Conservation (phyloP, 2,888 invertebrate species). For the Morpho helenor region DNA sequence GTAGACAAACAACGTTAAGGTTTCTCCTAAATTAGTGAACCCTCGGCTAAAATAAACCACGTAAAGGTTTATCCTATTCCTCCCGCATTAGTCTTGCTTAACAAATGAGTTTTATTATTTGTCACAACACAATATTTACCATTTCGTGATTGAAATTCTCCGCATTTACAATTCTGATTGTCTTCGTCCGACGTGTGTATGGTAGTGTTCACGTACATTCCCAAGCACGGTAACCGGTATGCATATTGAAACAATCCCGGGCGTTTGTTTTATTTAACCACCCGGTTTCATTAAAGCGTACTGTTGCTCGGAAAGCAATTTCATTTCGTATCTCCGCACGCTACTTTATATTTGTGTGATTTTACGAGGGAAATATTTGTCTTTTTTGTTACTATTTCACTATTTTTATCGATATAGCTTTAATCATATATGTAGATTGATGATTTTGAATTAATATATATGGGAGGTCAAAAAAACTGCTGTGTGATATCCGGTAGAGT, state of each 20-base stretch:
- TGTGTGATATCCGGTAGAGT: too few relatives aligned
- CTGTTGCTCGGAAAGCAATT: slow-evolving; percentile 47
- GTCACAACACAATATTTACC: not conserved
- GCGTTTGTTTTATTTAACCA: slow-evolving; percentile 27
- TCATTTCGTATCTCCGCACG: slow-evolving; percentile 45
- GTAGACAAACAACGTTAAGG: too few relatives aligned
- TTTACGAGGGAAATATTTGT: not conserved
- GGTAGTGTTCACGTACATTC: not conserved
- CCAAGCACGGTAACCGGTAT: slow-evolving; percentile 7
- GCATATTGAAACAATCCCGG: slow-evolving; percentile 20
- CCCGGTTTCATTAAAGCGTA: slow-evolving; percentile 38
- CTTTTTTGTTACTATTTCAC: not conserved
- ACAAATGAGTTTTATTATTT: not conserved
- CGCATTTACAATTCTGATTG: slow-evolving; percentile 3
- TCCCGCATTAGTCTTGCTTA: not conserved
- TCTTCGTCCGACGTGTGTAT: not conserved
- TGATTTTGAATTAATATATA: too few relatives aligned
- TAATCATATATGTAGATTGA: too few relatives aligned
- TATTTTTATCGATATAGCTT: not conserved
- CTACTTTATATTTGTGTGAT: slow-evolving; percentile 7
- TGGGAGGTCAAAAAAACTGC: too few relatives aligned
- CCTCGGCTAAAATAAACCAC: too few relatives aligned
- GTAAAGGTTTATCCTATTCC: too few relatives aligned
- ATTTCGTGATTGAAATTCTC: slow-evolving; percentile 4
- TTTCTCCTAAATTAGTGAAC: too few relatives aligned